Evolutionary conservation across 2,797 vertebrate genomes (phyloP), one percentile per base, ranked within the genome.

Genomic region (Phrynocephalus vlangalii): DNA sequence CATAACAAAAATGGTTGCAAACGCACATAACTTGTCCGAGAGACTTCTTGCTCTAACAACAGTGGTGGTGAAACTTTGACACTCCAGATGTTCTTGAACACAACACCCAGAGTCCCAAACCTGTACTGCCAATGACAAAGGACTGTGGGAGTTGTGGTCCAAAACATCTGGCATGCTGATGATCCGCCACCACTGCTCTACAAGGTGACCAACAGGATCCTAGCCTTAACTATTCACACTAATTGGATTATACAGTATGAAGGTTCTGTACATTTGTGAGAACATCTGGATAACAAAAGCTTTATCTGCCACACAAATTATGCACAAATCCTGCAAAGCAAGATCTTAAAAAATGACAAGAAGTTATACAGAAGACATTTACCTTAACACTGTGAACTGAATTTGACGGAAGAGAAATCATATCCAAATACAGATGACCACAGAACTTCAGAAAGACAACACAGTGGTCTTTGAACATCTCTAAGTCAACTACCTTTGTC

Each of bases 401-500:
- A 28, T 96, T 96, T 79, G 96, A 94, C 30, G 93, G 92, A 84
- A 99, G 95, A 6, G 97, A 96, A 93, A 98, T 95, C 60, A 97
- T 96, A 1, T 96, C 97, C 66, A 99, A 95, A 44, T 95, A 95
- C 52, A 98, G 97, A 76, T 96, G 94, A 67, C 95, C 92, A 83
- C 94, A 84, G 0, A 95, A 96, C 94, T 96, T 97, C 88, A 97
- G 93, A 92, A 97, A 96, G 84, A 98, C 92, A 92, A 99, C 87
- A 78, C 98, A 98, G 91, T 98, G 95, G 91, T 98, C 97, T 92
- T 96, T 96, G 84, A 98, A 96, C 92, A 99, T 96, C 75, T 99
- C 98, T 97, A 99, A 96, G 94, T 99, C 98, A 91, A 97, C 96
- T 85, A 99, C 90, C 73, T 95, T 96, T 73, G 95, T 97, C 79